Evolutionary conservation across 2,797 vertebrate genomes (phyloP).

Genomic region (Phyllotis vaccarum): DNA sequence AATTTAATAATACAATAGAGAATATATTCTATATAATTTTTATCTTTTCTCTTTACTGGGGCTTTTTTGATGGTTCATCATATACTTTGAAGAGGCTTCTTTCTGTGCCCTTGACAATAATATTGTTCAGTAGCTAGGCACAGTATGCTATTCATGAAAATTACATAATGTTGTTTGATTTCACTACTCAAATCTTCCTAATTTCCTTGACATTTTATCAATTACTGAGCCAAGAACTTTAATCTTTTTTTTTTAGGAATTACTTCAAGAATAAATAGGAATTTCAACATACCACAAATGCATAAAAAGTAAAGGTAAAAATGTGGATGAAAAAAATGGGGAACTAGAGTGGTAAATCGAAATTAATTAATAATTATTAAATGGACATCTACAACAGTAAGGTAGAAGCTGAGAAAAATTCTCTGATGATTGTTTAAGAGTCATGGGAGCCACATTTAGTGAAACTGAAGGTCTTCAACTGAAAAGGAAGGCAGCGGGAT

Average conservation of each 20-base stretch:
- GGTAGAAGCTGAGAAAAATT: neutral
- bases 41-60: neutral
- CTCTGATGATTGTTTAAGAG: neutral
- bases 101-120: neutral
- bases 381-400: neutral
- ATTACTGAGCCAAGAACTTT: neutral
- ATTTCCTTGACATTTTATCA: neutral
- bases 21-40: neutral
- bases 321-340: neutral
- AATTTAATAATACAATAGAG: neutral
- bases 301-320: neutral
- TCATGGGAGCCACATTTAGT: neutral
- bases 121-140: neutral
- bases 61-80: neutral
- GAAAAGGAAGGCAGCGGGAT: neutral
- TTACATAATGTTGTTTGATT: neutral
- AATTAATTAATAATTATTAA: neutral
- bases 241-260: too few species aligned
- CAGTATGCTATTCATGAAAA: neutral
- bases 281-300: neutral
- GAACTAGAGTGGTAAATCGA: neutral
- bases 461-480: neutral
- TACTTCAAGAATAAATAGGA: neutral
- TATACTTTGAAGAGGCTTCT: neutral
- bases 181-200: neutral